Evolutionary conservation across 2,888 invertebrate species (phyloP), one percentile per base, ranked within the genome.

Genomic region (Mesopsocus fuscifrons): DNA sequence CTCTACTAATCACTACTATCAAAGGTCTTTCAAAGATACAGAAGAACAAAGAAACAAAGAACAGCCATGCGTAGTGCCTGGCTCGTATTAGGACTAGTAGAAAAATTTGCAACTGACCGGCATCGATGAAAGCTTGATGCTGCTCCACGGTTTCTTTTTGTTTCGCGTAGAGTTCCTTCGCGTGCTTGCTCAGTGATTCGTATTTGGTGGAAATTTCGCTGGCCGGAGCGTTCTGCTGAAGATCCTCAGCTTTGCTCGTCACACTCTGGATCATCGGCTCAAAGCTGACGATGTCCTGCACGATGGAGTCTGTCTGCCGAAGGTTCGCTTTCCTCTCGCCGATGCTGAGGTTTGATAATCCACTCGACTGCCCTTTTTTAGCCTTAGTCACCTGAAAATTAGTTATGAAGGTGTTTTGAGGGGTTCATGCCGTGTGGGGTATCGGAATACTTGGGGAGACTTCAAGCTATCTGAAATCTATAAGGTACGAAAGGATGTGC

Each of bases 191-290:
- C 17, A 94, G 66, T 17, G 74, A 80, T 61, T 88, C 83, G 57
- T 94, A 94, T 63, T 91, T 88, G 45, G 72, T 78, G 2, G 88
- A 83, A 45, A 94, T 89, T 64, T 89, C 89, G 18, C 85, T 81
- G 9, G 89, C 88, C 2, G 91, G 89, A 43, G 81, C 83, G 47
- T 83, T 84, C 63, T 88, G 85, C 63, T 83, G 82, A 52, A 92
- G 67, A 63, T 88, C 88, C 52, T 85, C 87, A 48, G 91, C 92
- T 66, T 92, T 94, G 42, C 81, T 83, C 44, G 87, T 79, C 32
- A 92, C 88, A 34, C 91, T 91, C 60, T 91, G 89, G 53, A 94
- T 89, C 85, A 94, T 91, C 41, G 92, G 92, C 60, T 94, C 91
- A 63, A 92, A 89, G 42, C 91, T 87, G 50, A 89, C 87, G 57